Evolutionary conservation across 35 echinoderm and acorn worm species (phyloP), one percentile per base, ranked within the genome.

Genomic region (Acanthaster planci): DNA sequence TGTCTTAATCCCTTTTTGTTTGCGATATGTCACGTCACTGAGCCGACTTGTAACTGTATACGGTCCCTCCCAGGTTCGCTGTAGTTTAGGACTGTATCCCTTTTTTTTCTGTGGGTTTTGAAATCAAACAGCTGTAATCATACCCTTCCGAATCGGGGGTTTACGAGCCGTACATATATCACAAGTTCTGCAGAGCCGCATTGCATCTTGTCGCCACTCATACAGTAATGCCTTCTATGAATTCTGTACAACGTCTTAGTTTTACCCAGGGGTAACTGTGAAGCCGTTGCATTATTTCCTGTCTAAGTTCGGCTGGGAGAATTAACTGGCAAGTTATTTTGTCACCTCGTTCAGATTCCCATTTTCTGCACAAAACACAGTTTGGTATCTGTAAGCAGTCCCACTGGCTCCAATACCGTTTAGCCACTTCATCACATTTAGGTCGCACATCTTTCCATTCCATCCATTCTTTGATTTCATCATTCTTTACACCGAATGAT

Each of bases 11-110:
- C 54, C 67, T 64, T 55, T 86, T 51, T 77, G 77, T 1, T 87
- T 86, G 8, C 78, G n/a, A 34, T 87, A 87, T 4, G 87, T 79
- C 39, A 92, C 90, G 30, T 92, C 90, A 29, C 76, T 80, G 7
- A 92, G 52, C 37, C 60, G 86, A 10, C 29, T 37, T 31, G 87
- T n/a, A 39, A 87, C 50, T 12, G 18, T 16, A 7, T 86, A 86
- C 6, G 90, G 90, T 0, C 90, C 90, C 39, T 57, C 78, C 90
- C 84, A 87, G 22, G 23, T 34, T 36, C 42, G 75, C 38, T 59
- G 38, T 15, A 92, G 36, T 77, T 92, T 92, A 14, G 76, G 76
- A 75, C 57, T 82, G 1, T 82, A 17, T 34, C 89, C 89, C 3
- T 38, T 78, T 19, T 82, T 86, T n/a, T 26, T 77, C 9, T 18